A percentile compares a stretch with the other conserved stretches of the same genome.
Conservation (phyloP, 2,113 vertebrate genomes). For the Pygoscelis antarcticus region DNA sequence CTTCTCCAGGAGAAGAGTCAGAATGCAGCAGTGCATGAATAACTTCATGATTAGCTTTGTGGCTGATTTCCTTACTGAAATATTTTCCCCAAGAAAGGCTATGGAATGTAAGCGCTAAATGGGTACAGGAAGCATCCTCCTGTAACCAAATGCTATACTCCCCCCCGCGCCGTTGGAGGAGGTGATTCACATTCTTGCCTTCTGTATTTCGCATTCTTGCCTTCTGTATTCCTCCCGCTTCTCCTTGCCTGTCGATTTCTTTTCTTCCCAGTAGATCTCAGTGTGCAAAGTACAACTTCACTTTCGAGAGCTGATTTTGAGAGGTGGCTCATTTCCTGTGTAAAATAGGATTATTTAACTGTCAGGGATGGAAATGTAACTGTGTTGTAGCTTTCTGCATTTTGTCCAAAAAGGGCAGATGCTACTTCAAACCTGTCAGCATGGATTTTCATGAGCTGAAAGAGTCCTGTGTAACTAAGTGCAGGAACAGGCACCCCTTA, state of each 20-base stretch:
- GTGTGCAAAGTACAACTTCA: not conserved
- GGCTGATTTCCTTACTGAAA: not conserved
- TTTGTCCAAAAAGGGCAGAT: not conserved
- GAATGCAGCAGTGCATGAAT: not conserved
- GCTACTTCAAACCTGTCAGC: not conserved
- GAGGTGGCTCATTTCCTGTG: not conserved
- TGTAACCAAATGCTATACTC: not conserved
- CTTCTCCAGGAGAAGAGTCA: not conserved
- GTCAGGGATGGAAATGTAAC: not conserved
- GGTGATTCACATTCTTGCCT: not conserved
- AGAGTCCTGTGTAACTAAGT: not conserved
- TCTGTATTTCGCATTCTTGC: not conserved
- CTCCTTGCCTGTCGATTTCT: not conserved
- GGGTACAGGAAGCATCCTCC: not conserved
- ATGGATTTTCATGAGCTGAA: not conserved
- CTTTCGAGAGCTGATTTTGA: not conserved
- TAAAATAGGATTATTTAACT: not conserved
- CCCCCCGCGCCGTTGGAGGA: fast-evolving
- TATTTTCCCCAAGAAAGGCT: not conserved
- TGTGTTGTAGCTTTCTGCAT: not conserved
- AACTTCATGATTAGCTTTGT: not conserved
- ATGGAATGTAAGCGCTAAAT: not conserved
- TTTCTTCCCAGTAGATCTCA: not conserved
- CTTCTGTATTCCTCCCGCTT: not conserved
- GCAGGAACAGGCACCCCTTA: not conserved